phyloP scores from a whole-genome alignment of 2,113 vertebrate species.

The Sisor rabdophorus region DNA sequence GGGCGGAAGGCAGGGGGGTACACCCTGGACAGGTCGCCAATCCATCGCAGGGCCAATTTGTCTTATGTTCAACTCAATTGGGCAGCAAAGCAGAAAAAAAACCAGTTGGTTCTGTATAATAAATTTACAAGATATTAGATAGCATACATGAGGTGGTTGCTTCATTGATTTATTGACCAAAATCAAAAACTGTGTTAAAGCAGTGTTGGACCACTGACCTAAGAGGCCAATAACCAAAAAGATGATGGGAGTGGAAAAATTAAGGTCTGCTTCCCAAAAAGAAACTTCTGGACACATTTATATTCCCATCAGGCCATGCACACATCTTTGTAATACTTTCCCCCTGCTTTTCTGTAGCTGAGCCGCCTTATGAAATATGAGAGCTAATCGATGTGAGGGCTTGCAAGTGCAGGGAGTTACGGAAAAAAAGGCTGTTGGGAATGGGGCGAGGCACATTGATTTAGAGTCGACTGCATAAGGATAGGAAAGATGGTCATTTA shows the following conservation, averaged over 20 bases:
- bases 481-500: conserved; percentile 2
- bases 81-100: too few species aligned
- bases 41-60: too few species aligned
- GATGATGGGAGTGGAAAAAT: conserved; percentile 47
- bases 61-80: too few species aligned
- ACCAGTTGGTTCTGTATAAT: too few species aligned
- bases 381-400: conserved; percentile 60
- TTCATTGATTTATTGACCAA: too few species aligned
- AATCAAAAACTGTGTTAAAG: too few species aligned
- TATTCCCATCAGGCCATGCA: conserved; percentile 52
- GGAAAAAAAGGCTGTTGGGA: conserved; percentile 42
- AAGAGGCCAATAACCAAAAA: too few species aligned
- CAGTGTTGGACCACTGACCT: too few species aligned
- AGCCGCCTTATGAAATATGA: conserved; percentile 49
- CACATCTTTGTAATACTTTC: conserved; percentile 54
- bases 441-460: conserved; percentile 52
- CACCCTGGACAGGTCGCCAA: too few species aligned
- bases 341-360: conserved; percentile 41
- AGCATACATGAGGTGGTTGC: too few species aligned
- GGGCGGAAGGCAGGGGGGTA: too few species aligned
- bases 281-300: conserved; percentile 53
- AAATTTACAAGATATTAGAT: too few species aligned
- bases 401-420: conserved; percentile 51
- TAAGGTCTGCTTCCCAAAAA: conserved; percentile 57
- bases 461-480: conserved; percentile 19